phyloP scores from a whole-genome alignment of 1,140 invertebrate genomes.

The Akabosia matsudoensis region DNA sequence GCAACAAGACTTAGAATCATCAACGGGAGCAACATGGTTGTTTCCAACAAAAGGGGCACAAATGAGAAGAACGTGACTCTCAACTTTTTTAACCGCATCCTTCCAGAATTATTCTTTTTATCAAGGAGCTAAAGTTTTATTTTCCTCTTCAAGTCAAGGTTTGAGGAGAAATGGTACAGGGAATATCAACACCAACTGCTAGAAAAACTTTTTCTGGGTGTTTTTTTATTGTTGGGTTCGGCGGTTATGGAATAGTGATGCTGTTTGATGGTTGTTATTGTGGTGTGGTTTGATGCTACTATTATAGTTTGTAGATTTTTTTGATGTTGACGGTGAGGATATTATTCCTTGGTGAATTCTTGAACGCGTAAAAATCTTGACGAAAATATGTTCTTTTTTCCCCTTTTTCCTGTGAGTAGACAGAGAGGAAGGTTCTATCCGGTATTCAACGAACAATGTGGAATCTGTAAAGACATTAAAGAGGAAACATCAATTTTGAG shows the following conservation, averaged over 20 bases:
- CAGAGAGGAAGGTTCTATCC: too few species aligned
- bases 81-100: constrained; percentile 40
- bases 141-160: too few species aligned
- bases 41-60: constrained; percentile 40
- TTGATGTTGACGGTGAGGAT: constrained; percentile 15
- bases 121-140: too few species aligned
- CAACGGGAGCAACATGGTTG: not conserved
- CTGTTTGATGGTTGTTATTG: not conserved
- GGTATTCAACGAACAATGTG: too few species aligned
- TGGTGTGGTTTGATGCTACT: not conserved
- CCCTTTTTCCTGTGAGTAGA: constrained; percentile 17
- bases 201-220: not conserved
- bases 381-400: constrained; percentile 5
- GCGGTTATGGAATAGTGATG: not conserved
- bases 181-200: too few species aligned
- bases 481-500: constrained; percentile 22
- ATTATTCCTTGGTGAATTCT: constrained; percentile 14
- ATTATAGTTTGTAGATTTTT: not conserved
- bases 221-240: not conserved
- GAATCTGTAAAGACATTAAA: not conserved
- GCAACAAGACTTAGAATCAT: not conserved
- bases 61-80: constrained; percentile 42
- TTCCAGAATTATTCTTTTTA: not conserved
- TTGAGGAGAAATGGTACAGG: too few species aligned
- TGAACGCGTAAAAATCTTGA: not conserved